A percentile compares a stretch with the other conserved stretches of the same genome.
These are phyloP conservation scores for Ammodramus savannarum DNA, from an alignment of 2,113 vertebrate species.

Conservation along the genomic window DNA sequence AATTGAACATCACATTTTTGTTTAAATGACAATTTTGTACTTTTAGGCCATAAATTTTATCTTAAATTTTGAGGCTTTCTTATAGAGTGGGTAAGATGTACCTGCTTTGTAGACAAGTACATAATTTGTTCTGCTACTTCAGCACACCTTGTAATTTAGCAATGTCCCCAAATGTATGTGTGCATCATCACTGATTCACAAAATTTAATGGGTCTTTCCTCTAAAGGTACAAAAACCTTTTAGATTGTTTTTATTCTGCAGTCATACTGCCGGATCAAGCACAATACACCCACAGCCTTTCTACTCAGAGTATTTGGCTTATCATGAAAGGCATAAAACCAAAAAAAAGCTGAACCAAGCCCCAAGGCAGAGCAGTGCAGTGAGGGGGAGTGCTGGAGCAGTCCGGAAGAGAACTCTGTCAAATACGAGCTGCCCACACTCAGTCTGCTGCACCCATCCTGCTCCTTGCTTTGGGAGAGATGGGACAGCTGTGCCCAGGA, in stretches of 20 bases:
- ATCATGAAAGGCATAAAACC: neutral
- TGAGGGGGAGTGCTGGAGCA: slow-evolving; percentile 37
- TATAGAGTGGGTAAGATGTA: neutral
- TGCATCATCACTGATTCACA: neutral
- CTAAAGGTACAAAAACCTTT: neutral
- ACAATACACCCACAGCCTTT: slow-evolving; percentile 29
- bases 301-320: slow-evolving; percentile 28
- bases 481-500: neutral
- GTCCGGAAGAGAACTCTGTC: slow-evolving; percentile 12
- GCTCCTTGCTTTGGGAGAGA: neutral
- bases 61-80: neutral
- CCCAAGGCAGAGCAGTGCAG: neutral
- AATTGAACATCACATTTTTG: neutral
- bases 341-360: fast-evolving
- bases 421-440: slow-evolving; percentile 43
- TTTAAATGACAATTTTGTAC: neutral
- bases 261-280: neutral
- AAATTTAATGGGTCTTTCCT: neutral
- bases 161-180: neutral
- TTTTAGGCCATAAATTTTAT: neutral
- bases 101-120: neutral
- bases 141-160: neutral
- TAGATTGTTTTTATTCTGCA: neutral
- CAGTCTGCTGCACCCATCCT: slow-evolving; percentile 41
- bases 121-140: neutral